A percentile compares a stretch with the other conserved stretches of the same genome.
Conservation (phyloP, 2,888 invertebrate genomes). For the Amaurobius ferox region DNA sequence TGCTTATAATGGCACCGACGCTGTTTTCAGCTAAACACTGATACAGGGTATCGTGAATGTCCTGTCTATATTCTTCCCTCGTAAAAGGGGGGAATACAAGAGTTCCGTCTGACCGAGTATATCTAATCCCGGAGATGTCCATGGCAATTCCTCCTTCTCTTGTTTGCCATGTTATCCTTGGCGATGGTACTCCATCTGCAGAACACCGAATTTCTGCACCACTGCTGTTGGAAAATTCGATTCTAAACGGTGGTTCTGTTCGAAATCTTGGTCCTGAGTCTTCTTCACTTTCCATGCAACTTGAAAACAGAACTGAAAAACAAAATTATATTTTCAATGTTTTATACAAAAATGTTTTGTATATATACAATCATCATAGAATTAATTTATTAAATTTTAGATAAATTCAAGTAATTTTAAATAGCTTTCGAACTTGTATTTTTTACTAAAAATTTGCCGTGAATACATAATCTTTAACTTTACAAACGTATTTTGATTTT, state of each 20-base stretch:
- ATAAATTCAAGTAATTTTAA: too few species aligned
- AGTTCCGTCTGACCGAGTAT: constrained; percentile 77
- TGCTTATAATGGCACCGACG: constrained; percentile 77
- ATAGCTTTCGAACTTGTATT: too few species aligned
- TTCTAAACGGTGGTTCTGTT: constrained; percentile 34
- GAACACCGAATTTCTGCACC: constrained; percentile 60
- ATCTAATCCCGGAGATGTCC: constrained; percentile 75
- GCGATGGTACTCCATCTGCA: constrained; percentile 34
- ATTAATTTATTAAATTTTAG: too few species aligned
- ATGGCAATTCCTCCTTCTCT: constrained; percentile 75
- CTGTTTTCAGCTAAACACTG: constrained; percentile 76
- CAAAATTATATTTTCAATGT: too few species aligned
- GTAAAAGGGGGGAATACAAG: constrained; percentile 77
- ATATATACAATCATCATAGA: too few species aligned
- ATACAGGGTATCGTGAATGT: constrained; percentile 76
- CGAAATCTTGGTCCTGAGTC: constrained; percentile 54
- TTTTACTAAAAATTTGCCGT: too few species aligned
- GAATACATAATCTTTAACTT: too few species aligned
- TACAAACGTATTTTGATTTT: too few species aligned
- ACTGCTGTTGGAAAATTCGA: constrained; percentile 70
- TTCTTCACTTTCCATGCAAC: constrained; percentile 2
- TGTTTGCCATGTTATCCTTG: constrained; percentile 50
- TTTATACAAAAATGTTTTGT: too few species aligned
- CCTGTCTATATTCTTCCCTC: constrained; percentile 74
- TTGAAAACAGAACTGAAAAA: not conserved